These are phyloP conservation scores for Paramuricea clavata DNA, from an alignment of 92 coral and sea anemone genomes.

Conservation along the genomic window DNA sequence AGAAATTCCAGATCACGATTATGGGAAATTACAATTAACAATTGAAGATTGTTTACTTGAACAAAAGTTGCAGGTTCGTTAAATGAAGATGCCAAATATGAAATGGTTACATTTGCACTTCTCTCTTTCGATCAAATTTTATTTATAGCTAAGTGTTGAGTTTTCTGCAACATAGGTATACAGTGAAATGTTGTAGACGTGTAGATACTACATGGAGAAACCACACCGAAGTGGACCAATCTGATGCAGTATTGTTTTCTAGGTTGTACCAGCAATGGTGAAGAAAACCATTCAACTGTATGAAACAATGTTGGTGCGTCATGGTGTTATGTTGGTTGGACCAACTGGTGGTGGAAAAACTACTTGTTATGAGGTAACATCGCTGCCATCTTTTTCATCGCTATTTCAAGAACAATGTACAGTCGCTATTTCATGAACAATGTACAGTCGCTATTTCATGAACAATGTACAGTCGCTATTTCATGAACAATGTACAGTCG, in stretches of 20 bases:
- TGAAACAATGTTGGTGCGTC: conserved; percentile 97
- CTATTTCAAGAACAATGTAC: neutral
- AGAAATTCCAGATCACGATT: conserved; percentile 98
- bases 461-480: too few relatives aligned
- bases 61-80: conserved; percentile 81
- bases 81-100: too few relatives aligned
- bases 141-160: neutral
- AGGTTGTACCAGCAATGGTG: conserved; percentile 93
- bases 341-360: conserved; percentile 98
- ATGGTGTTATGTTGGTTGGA: conserved; percentile 98
- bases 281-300: conserved; percentile 93
- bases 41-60: conserved; percentile 89
- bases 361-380: conserved; percentile 79
- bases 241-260: neutral
- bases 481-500: too few relatives aligned
- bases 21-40: conserved; percentile 94
- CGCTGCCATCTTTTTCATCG: neutral
- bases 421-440: too few relatives aligned
- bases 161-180: neutral
- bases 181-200: too few relatives aligned
- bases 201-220: neutral
- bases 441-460: too few relatives aligned
- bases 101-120: neutral
- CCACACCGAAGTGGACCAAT: neutral
- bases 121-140: neutral